phyloP scores from a whole-genome alignment of 2,797 vertebrate genomes.

The Semotilus atromaculatus region DNA sequence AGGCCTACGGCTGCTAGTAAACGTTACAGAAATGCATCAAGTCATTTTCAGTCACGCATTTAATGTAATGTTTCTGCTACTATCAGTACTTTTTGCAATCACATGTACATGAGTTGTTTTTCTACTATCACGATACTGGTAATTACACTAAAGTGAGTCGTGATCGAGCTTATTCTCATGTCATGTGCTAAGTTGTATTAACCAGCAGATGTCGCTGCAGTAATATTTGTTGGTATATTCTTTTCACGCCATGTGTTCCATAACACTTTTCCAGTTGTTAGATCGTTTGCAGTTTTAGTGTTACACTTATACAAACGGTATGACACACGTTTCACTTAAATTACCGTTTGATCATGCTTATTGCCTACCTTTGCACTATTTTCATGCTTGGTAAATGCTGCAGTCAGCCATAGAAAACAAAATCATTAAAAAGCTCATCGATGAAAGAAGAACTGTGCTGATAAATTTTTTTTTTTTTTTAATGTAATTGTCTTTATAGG shows the following conservation, averaged over 20 bases:
- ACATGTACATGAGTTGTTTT: neutral
- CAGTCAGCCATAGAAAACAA: neutral
- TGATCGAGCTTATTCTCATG: neutral
- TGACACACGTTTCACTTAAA: neutral
- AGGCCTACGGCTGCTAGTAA: neutral
- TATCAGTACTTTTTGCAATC: neutral
- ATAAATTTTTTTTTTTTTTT: too few relatives aligned
- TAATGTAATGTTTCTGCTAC: neutral
- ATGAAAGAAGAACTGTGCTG: neutral
- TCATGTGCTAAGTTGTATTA: neutral
- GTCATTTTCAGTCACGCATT: neutral
- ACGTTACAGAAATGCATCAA: neutral
- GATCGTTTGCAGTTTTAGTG: neutral
- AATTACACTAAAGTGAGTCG: neutral
- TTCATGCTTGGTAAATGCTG: neutral
- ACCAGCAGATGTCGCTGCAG: constrained; percentile 39
- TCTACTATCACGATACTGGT: neutral
- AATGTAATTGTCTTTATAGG: neutral
- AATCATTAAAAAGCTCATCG: neutral
- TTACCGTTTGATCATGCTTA: neutral
- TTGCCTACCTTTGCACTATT: too few relatives aligned
- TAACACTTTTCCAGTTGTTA: neutral
- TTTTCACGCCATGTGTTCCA: neutral
- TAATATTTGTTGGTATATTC: neutral
- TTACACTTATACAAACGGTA: neutral